Percentiles rank a stretch among this genome's conserved stretches.
phyloP scores from a whole-genome alignment of 1,140 invertebrate genomes.

The Lordiphosa clarofinis region DNA sequence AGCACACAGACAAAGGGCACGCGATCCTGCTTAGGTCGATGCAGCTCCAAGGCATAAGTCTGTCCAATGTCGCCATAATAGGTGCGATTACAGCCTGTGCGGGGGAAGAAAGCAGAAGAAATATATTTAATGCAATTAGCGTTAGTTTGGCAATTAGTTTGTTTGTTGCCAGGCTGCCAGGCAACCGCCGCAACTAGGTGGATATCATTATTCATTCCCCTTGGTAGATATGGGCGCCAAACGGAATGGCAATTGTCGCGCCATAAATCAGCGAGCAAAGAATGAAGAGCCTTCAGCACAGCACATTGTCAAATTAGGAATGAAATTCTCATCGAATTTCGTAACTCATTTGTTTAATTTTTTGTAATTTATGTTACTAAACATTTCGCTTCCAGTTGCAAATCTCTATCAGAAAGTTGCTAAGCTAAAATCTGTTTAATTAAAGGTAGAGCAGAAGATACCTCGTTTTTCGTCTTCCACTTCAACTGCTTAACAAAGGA shows the following conservation, averaged over 20 bases:
- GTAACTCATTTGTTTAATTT: too few relatives aligned
- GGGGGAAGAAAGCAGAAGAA: constrained; percentile 1
- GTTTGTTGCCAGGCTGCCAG: constrained; percentile 30
- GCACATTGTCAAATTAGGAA: constrained; percentile 33
- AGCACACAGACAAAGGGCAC: constrained; percentile 92
- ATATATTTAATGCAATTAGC: constrained; percentile 60
- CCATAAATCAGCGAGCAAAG: constrained; percentile 28
- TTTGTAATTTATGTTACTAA: too few relatives aligned
- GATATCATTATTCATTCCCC: neutral
- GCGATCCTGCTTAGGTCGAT: constrained; percentile 89
- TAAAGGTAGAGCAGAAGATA: too few relatives aligned
- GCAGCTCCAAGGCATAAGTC: constrained; percentile 90
- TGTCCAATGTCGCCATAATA: constrained; percentile 91
- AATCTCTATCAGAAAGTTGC: too few relatives aligned
- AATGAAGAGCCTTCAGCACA: constrained; percentile 14
- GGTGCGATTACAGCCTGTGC: constrained; percentile 91
- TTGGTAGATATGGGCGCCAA: constrained; percentile 13
- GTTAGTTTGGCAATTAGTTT: constrained; percentile 55
- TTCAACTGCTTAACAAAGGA: too few relatives aligned
- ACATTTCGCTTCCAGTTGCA: too few relatives aligned
- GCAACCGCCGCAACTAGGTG: constrained; percentile 22
- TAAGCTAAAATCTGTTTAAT: too few relatives aligned
- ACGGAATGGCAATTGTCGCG: constrained; percentile 27
- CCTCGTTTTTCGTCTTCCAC: too few relatives aligned
- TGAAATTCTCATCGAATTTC: constrained; percentile 7